Percentiles rank a stretch among this genome's conserved stretches.
These are phyloP conservation scores for Rousettus madagascariensis DNA, from an alignment of 2,797 vertebrate genomes.

Conservation along the genomic window DNA sequence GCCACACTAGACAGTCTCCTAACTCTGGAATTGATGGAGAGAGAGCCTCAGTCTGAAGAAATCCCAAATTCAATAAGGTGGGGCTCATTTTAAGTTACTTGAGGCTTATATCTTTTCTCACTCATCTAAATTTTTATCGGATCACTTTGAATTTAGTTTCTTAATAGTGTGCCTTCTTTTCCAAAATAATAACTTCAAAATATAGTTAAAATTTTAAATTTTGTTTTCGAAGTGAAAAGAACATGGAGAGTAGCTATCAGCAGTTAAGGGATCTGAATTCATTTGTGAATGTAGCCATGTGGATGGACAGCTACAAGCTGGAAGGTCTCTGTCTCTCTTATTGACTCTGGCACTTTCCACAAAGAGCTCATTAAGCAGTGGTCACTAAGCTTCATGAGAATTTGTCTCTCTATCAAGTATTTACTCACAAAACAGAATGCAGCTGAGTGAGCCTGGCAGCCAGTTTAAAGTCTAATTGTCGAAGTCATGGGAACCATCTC, in stretches of 20 bases:
- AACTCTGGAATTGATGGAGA: background rate
- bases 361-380: background rate
- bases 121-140: background rate
- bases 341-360: slow-evolving; percentile 19
- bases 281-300: background rate
- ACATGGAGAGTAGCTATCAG: background rate
- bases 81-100: background rate
- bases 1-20: background rate
- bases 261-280: background rate
- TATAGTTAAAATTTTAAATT: background rate
- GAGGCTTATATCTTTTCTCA: background rate
- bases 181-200: background rate
- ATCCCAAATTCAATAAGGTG: background rate
- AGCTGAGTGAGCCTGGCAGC: background rate
- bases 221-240: background rate
- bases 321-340: background rate
- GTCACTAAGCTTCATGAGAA: background rate
- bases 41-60: background rate
- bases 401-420: slow-evolving; percentile 24
- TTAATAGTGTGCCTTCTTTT: background rate
- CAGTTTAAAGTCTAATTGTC: slow-evolving; percentile 24
- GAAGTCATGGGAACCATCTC: slow-evolving; percentile 33
- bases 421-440: slow-evolving; percentile 32
- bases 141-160: slow-evolving; percentile 3
- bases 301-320: background rate